phyloP scores from a whole-genome alignment of 2,888 invertebrate species.

The Melanargia galathea region DNA sequence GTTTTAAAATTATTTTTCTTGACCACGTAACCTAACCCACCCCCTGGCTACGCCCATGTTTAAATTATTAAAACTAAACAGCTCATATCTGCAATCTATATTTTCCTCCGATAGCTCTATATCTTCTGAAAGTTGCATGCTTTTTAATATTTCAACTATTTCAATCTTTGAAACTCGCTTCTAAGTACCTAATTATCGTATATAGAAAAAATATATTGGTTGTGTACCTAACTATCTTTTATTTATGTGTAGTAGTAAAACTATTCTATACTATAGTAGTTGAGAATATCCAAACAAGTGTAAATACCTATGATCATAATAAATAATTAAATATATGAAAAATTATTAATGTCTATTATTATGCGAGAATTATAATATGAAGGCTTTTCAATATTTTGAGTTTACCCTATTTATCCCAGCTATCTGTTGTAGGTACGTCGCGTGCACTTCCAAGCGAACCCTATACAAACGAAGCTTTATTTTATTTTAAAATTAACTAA shows the following conservation, averaged over 20 bases:
- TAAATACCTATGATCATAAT: constrained; percentile 70
- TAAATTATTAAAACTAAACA: not conserved
- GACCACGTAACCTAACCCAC: not conserved
- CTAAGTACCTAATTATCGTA: constrained; percentile 42
- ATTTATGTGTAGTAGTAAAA: constrained; percentile 58
- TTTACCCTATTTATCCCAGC: no score
- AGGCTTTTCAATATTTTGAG: not conserved
- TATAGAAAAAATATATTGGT: constrained; percentile 55
- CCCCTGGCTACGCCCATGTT: not conserved
- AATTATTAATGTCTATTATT: constrained; percentile 31
- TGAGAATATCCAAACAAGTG: constrained; percentile 57
- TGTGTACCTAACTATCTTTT: constrained; percentile 60
- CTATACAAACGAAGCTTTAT: no score
- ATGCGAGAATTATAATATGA: constrained; percentile 10
- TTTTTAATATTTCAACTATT: constrained; percentile 40
- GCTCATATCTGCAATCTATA: constrained; percentile 19
- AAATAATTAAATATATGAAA: constrained; percentile 48
- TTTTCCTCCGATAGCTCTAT: constrained; percentile 15
- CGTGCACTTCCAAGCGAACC: no score
- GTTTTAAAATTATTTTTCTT: no score
- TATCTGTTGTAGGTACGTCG: not conserved
- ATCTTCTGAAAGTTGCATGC: constrained; percentile 34
- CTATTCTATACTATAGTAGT: constrained; percentile 60
- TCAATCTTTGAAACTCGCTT: constrained; percentile 44
- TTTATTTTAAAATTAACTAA: no score